Conservation (phyloP, 1,140 invertebrate genomes). For the Drosophila bifasciata region DNA sequence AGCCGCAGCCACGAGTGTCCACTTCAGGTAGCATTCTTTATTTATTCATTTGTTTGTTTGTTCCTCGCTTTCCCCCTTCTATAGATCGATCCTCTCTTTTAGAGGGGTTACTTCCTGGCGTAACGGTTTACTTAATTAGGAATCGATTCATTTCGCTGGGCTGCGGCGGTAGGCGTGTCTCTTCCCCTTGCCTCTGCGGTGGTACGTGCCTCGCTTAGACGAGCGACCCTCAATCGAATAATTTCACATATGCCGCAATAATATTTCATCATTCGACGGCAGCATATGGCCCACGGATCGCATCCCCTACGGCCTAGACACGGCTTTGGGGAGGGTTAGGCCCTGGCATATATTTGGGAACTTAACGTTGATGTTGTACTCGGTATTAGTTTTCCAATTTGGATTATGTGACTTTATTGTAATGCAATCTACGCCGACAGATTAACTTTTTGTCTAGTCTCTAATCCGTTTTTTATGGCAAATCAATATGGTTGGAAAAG, state of each 20-base stretch:
- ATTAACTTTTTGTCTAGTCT: neutral
- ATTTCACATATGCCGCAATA: conserved; percentile 62
- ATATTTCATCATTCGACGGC: conserved; percentile 44
- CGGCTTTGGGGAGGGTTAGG: too few relatives aligned
- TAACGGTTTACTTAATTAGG: conserved; percentile 61
- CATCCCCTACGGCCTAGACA: neutral
- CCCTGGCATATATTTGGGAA: too few relatives aligned
- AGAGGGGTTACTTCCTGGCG: conserved; percentile 19
- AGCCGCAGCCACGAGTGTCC: neutral
- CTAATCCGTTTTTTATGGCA: conserved; percentile 1
- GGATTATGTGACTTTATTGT: too few relatives aligned
- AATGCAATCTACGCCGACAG: neutral
- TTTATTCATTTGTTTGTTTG: neutral
- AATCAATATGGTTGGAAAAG: neutral
- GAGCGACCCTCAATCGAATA: conserved; percentile 42
- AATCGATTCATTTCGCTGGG: conserved; percentile 58
- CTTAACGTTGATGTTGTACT: too few relatives aligned
- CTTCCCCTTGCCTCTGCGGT: neutral
- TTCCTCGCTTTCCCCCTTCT: neutral
- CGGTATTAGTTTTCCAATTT: too few relatives aligned
- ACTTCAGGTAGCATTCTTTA: conserved; percentile 41
- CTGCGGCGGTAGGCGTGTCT: conserved; percentile 33
- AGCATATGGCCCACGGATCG: conserved; percentile 41
- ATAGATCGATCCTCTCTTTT: conserved; percentile 3
- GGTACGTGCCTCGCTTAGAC: conserved; percentile 26